Conservation (phyloP, 2,888 invertebrate genomes). For the Autographa pulchrina region DNA sequence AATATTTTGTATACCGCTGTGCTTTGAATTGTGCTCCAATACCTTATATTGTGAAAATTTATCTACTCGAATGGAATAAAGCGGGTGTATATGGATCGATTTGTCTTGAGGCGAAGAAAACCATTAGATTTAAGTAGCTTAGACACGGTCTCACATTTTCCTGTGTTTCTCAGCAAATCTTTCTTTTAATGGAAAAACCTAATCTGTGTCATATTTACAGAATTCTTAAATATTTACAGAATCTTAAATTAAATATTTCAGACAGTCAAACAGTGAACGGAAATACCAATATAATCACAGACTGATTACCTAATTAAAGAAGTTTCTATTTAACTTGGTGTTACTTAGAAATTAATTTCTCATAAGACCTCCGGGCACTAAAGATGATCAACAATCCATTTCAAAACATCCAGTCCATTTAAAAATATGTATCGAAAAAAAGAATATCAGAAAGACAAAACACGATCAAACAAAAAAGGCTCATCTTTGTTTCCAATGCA, state of each 20-base stretch:
- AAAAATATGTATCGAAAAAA: no score
- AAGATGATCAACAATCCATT: background rate
- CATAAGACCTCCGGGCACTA: no score
- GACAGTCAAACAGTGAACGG: no score
- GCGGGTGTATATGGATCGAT: constrained; percentile 4
- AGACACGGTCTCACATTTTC: background rate
- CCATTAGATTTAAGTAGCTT: constrained; percentile 7
- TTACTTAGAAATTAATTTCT: no score
- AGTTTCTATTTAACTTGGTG: no score
- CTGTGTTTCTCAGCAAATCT: background rate
- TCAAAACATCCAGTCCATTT: no score
- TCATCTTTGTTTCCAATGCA: background rate
- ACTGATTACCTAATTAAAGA: no score
- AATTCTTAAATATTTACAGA: no score
- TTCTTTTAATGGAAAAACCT: background rate
- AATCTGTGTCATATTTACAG: background rate
- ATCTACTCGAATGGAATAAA: constrained; percentile 3
- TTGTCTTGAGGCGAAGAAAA: constrained; percentile 5
- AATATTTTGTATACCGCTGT: constrained; percentile 5
- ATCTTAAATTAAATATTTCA: no score
- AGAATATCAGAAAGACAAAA: no score
- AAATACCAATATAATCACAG: no score
- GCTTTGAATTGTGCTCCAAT: background rate
- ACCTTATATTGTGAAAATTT: constrained; percentile 8
- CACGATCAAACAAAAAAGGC: background rate